These are phyloP conservation scores for Xestoiulus laeticollis DNA, from an alignment of 2,888 invertebrate genomes.

Conservation along the genomic window DNA sequence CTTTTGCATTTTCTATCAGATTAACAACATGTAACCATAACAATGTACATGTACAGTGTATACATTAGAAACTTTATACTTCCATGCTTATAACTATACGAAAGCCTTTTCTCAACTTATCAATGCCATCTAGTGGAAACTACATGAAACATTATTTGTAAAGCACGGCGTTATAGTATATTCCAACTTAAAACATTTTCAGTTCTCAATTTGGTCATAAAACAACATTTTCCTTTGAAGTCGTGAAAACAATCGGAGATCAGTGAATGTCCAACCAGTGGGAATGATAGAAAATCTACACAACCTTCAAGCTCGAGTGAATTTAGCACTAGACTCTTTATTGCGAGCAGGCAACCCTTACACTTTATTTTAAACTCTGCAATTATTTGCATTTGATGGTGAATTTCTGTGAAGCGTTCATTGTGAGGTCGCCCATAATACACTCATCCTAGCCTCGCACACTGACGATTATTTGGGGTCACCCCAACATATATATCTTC, in stretches of 20 bases:
- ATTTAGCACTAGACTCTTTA: slow-evolving; percentile 3
- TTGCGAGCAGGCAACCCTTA: slow-evolving; percentile 34
- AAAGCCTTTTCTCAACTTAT: neutral
- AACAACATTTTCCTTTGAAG: neutral
- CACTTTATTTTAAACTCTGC: neutral
- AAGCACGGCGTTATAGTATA: no score
- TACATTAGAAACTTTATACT: no score
- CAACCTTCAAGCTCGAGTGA: slow-evolving; percentile 15
- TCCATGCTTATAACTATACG: no score
- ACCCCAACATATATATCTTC: neutral
- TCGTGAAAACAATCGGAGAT: neutral
- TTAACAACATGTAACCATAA: no score
- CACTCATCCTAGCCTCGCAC: neutral
- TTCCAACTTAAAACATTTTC: no score
- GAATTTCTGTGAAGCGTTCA: slow-evolving; percentile 34
- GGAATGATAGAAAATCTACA: neutral
- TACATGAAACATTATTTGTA: neutral
- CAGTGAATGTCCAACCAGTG: neutral
- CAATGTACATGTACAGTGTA: no score
- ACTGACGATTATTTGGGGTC: neutral
- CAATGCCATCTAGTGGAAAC: neutral
- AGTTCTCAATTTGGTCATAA: neutral
- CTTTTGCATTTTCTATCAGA: no score
- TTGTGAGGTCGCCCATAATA: slow-evolving; percentile 34
- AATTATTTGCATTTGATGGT: slow-evolving; percentile 3